Evolutionary conservation across 2,797 vertebrate genomes (phyloP).

Genomic region (Girardinus metallicus): DNA sequence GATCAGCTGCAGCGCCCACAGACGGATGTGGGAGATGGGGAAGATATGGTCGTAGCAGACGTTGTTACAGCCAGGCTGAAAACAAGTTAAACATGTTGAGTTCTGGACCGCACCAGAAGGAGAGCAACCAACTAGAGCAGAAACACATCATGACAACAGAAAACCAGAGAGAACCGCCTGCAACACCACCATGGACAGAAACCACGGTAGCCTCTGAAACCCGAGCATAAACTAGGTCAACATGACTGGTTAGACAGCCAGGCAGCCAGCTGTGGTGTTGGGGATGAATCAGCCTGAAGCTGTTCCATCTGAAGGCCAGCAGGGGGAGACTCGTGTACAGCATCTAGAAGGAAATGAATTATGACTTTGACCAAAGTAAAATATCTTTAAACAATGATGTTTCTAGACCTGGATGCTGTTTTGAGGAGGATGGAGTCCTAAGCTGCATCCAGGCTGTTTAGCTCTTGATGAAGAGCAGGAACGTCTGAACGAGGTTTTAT

Average conservation of each 20-base stretch:
- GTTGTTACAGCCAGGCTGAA: slow-evolving; percentile 87
- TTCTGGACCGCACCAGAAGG: background rate
- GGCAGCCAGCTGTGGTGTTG: too few species aligned
- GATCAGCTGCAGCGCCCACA: slow-evolving; percentile 98
- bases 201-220: background rate
- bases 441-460: too few species aligned
- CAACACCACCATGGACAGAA: background rate
- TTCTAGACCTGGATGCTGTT: too few species aligned
- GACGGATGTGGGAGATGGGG: slow-evolving; percentile 93
- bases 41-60: slow-evolving; percentile 92
- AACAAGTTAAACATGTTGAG: background rate
- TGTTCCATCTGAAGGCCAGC: background rate
- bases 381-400: too few species aligned
- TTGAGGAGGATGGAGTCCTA: too few species aligned
- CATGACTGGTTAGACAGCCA: background rate
- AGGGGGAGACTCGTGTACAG: background rate
- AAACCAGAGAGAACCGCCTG: background rate
- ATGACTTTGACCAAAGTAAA: background rate
- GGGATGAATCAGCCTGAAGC: background rate
- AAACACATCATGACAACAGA: background rate
- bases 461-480: too few species aligned
- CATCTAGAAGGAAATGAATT: background rate
- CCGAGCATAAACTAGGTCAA: background rate
- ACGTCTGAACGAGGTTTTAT: too few species aligned
- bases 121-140: background rate